Conservation (phyloP, 1,140 invertebrate species). For the Globodera rostochiensis region DNA sequence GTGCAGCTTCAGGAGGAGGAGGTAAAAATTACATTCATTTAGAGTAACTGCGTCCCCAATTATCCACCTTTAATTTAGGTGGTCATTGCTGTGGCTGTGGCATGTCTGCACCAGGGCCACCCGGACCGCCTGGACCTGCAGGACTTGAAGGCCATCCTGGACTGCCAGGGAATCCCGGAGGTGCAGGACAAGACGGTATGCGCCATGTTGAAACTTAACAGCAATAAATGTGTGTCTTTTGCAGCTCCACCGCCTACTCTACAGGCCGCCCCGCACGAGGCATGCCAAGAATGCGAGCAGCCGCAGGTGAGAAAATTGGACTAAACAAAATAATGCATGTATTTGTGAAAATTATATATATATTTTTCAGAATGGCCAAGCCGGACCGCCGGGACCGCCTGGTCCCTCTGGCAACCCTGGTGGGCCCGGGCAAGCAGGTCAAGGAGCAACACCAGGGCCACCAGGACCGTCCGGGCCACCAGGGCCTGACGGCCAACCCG, state of each 20-base stretch:
- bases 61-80: background rate
- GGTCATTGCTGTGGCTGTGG: slow-evolving; percentile 11
- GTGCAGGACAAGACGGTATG: background rate
- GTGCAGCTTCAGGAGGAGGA: too few species aligned
- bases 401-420: background rate
- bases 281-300: slow-evolving; percentile 1
- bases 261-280: background rate
- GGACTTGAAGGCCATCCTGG: slow-evolving; percentile 28
- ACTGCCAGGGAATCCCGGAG: slow-evolving; percentile 17
- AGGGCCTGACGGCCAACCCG: background rate
- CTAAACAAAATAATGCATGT: too few species aligned
- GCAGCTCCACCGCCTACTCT: background rate
- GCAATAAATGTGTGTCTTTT: background rate
- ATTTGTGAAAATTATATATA: too few species aligned
- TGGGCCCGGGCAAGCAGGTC: background rate
- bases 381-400: slow-evolving; percentile 34
- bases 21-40: too few species aligned
- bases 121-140: slow-evolving; percentile 28
- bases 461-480: slow-evolving; percentile 30
- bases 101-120: slow-evolving; percentile 23
- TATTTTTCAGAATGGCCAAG: slow-evolving; percentile 26
- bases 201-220: background rate
- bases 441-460: background rate
- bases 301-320: background rate
- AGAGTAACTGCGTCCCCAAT: background rate